These are phyloP conservation scores for Rhizomys pruinosus DNA, from an alignment of 2,113 vertebrate species.

Conservation along the genomic window DNA sequence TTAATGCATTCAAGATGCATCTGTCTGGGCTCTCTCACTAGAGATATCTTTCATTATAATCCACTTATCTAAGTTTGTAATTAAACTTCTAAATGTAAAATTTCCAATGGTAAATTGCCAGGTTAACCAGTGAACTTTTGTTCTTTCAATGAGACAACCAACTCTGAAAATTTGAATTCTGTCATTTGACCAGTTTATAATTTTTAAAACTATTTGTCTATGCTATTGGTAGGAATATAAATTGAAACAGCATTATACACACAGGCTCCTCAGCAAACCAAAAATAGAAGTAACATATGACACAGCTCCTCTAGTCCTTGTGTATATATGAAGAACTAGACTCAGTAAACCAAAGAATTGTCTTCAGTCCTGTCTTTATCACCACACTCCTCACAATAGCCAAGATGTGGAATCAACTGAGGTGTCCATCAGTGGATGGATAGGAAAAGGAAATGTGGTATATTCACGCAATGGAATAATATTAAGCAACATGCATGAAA, in stretches of 20 bases:
- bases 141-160: conserved; percentile 64
- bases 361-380: neutral
- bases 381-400: neutral
- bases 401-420: neutral
- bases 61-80: conserved; percentile 88
- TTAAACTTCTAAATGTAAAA: conserved; percentile 89
- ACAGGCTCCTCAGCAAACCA: neutral
- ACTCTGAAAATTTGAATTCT: conserved; percentile 49
- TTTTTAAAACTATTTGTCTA: conserved; percentile 40
- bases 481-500: neutral
- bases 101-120: conserved; percentile 83
- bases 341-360: neutral
- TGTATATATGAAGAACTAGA: neutral
- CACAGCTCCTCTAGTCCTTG: neutral
- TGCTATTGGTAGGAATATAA: neutral
- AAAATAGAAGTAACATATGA: neutral
- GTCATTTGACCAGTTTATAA: conserved; percentile 31
- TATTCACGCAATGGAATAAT: neutral
- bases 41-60: conserved; percentile 89
- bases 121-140: conserved; percentile 66
- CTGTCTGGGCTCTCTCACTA: conserved; percentile 86
- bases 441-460: neutral
- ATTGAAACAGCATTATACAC: neutral
- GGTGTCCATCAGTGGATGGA: neutral
- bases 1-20: conserved; percentile 88